A percentile compares a stretch with the other conserved stretches of the same genome.
These are phyloP conservation scores for Sarcophilus harrisii DNA, from an alignment of 2,797 vertebrate species.

Conservation along the genomic window DNA sequence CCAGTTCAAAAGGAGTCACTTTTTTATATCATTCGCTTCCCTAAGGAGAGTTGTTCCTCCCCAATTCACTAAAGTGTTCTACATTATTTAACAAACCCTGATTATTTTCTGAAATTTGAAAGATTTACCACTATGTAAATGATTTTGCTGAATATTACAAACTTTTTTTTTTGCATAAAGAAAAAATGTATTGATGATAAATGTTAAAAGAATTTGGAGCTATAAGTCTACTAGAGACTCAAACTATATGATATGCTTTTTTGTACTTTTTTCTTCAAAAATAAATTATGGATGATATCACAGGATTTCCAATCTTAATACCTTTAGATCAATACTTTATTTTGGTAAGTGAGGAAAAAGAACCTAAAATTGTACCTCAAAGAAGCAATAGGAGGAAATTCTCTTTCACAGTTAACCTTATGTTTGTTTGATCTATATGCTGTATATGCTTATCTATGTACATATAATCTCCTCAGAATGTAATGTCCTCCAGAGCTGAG, in stretches of 20 bases:
- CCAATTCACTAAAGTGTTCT: background rate
- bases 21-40: background rate
- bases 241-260: background rate
- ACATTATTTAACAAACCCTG: background rate
- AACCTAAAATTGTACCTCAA: background rate
- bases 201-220: background rate
- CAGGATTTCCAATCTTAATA: background rate
- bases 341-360: background rate
- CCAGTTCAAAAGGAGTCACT: background rate
- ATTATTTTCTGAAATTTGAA: background rate
- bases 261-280: background rate
- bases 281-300: background rate
- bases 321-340: background rate
- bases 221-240: background rate
- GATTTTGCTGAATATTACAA: background rate
- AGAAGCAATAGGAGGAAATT: background rate
- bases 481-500: background rate
- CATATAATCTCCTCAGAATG: background rate
- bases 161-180: background rate
- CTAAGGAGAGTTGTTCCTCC: background rate
- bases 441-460: background rate
- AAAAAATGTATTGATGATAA: background rate
- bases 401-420: background rate
- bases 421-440: background rate
- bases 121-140: background rate